These are phyloP conservation scores for Anguilla japonica DNA, from an alignment of 2,113 vertebrate species.

Conservation along the genomic window DNA sequence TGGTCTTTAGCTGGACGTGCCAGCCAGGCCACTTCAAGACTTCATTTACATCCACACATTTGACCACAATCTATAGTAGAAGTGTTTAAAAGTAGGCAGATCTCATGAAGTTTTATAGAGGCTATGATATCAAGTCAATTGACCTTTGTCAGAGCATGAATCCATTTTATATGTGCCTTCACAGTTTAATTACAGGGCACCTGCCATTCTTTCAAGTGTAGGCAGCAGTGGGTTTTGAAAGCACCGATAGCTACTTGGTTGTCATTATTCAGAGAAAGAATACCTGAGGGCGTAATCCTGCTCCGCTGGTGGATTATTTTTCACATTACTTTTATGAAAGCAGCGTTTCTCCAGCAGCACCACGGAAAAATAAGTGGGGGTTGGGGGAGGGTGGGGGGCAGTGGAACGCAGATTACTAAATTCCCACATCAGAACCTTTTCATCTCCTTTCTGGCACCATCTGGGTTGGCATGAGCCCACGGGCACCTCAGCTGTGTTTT, in stretches of 20 bases:
- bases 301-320: background rate
- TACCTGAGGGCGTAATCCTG: constrained; percentile 5
- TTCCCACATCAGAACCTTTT: constrained; percentile 9
- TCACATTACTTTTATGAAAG: background rate
- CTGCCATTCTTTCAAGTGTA: background rate
- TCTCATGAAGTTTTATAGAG: background rate
- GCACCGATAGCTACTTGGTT: background rate
- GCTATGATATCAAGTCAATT: background rate
- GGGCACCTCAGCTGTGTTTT: background rate
- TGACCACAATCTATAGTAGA: background rate
- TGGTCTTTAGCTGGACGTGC: background rate
- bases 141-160: background rate
- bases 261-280: background rate
- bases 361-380: background rate
- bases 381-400: background rate
- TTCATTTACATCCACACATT: background rate
- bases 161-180: background rate
- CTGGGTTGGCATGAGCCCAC: background rate
- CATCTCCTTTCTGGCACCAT: constrained; percentile 2
- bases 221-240: background rate
- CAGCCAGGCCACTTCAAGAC: background rate
- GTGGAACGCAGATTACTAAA: constrained; percentile 2
- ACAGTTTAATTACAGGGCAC: background rate
- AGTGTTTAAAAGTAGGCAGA: background rate
- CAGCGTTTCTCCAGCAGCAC: background rate